A percentile compares a stretch with the other conserved stretches of the same genome.
These are phyloP conservation scores for Stegastes partitus DNA, from an alignment of 2,113 vertebrate species.

Conservation along the genomic window DNA sequence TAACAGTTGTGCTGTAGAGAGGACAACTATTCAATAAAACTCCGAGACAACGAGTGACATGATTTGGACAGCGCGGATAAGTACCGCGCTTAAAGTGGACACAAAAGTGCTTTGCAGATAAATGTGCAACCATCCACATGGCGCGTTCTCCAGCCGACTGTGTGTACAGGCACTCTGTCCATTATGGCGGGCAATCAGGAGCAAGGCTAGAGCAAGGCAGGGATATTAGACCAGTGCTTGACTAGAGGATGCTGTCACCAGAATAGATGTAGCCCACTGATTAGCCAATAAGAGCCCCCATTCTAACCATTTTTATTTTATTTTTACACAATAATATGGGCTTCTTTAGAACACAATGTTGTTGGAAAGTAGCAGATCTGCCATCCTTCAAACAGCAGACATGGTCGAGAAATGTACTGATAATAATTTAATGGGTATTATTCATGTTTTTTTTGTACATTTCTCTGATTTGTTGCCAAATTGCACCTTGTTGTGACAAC, in stretches of 20 bases:
- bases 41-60: not conserved
- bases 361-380: not conserved
- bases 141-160: not conserved
- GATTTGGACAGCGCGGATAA: conserved; percentile 16
- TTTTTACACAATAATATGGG: no score
- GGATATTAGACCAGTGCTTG: conserved; percentile 2
- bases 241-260: not conserved
- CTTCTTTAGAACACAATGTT: no score
- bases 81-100: conserved; percentile 23
- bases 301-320: not conserved
- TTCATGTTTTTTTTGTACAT: no score
- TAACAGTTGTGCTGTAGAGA: conserved; percentile 24
- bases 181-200: not conserved
- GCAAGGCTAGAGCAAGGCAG: not conserved
- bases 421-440: no score
- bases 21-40: conserved; percentile 33
- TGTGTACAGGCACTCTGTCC: not conserved
- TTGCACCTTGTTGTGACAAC: no score
- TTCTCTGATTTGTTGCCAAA: no score
- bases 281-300: not conserved
- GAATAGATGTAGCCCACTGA: not conserved
- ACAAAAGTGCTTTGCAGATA: conserved; percentile 24
- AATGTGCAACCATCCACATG: not conserved
- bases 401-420: not conserved
- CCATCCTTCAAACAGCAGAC: not conserved